Percentiles rank a stretch among this genome's conserved stretches.
Conservation (phyloP, 2,888 invertebrate genomes). For the Venustoraphidia nigricollis region DNA sequence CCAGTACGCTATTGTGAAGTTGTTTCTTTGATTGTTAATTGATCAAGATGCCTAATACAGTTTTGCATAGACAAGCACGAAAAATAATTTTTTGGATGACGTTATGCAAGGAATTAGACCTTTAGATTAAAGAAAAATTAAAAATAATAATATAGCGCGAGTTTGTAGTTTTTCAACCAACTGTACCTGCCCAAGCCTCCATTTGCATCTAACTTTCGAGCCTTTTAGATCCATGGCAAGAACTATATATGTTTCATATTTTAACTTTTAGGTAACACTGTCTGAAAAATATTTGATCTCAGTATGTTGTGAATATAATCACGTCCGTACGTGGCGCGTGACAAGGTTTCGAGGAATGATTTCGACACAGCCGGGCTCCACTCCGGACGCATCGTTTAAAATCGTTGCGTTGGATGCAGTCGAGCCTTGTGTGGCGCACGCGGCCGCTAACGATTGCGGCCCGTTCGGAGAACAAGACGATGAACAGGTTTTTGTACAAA, state of each 20-base stretch:
- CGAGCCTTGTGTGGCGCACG: constrained; percentile 46
- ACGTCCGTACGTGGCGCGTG: constrained; percentile 93
- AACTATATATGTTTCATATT: neutral
- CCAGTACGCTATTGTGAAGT: no score
- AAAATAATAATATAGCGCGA: no score
- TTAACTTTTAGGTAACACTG: constrained; percentile 55
- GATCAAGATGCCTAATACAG: no score
- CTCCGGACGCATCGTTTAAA: constrained; percentile 94
- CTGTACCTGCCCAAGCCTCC: no score
- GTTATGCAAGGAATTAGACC: no score
- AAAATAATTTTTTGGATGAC: no score
- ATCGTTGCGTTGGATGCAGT: constrained; percentile 67
- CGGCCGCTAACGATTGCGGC: constrained; percentile 54
- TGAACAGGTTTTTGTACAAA: constrained; percentile 95
- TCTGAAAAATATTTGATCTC: constrained; percentile 92
- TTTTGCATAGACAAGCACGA: no score
- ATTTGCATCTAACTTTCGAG: no score
- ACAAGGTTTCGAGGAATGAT: constrained; percentile 97
- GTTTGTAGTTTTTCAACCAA: no score
- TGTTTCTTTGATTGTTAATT: no score
- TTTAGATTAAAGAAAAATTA: no score
- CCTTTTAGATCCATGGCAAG: no score
- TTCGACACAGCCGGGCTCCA: constrained; percentile 95
- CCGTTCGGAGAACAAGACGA: constrained; percentile 98
- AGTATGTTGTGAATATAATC: constrained; percentile 95